Evolutionary conservation across 1,140 invertebrate species (phyloP), one percentile per base, ranked within the genome.

Genomic region (Micrasema minimum): DNA sequence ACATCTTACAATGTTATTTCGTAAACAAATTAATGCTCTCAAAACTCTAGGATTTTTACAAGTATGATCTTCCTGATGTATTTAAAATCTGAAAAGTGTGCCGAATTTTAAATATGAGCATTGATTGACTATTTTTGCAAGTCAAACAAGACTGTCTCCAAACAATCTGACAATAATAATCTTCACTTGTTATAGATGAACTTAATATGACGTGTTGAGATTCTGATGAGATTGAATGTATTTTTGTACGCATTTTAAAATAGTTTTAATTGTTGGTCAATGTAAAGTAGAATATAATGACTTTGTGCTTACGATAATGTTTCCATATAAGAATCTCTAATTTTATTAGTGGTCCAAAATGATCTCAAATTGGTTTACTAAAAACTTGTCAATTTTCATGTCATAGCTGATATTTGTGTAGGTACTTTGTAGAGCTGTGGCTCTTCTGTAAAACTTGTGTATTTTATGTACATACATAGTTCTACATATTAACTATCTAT

Each of bases 311-410:
- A 16, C n/a, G n/a, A n/a, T n/a, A n/a, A 46, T 46, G 16, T 46
- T 46, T 22, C 12, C 53, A 9, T 14, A n/a, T 16, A 46, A 14
- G 59, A 64, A 64, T 64, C 59, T 64, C 59, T 64, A 10, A n/a
- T n/a, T n/a, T n/a, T 26, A 64, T 45, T 57, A 64, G 43, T 64
- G 59, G 59, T 64, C 59, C 59, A 45, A 64, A 64, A 46, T 64
- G 59, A 64, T 64, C 59, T 64, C 59, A 64, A 64, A 64, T 45
- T 64, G 41, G 41, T 64, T 64, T 59, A 59, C 55, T 59, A 38
- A 59, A 59, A 59, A 10, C n/a, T 59, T 18, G 55, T 59, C 35
- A 59, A 59, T 55, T 55, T 55, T 55, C 12, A 16, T 55, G 51
- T 26, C 26, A 35, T 55, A 7, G 51, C 51, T 55, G 16, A 14